Base-by-base conservation (phyloP, 1,140 invertebrate genomes). In the Drosophila truncata region DNA sequence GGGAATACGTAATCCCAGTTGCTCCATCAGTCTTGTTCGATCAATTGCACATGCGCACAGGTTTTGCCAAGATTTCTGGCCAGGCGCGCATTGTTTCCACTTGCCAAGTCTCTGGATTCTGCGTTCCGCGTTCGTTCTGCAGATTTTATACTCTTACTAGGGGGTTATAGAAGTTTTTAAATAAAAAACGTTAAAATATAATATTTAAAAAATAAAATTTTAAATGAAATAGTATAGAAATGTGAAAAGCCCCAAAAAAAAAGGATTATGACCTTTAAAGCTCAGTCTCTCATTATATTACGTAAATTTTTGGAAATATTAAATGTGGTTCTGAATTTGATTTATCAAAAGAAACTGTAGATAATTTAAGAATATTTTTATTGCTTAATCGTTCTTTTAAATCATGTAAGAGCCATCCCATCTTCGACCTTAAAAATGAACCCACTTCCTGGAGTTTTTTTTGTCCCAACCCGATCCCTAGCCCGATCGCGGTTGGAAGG, bases 1-100 rank as follows among this genome's bases (percentile, higher is more conserved):
- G 72, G 69, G 37, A 41, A 69, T 63, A 90, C 85, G 86, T 91
- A 91, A 83, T 91, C 88, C 88, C 88, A 90, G 85, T 90, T 90
- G 85, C 85, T 90, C 85, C 87, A 91, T 91, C 87, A 91, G 87
- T 91, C 88, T 91, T 91, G 88, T 91, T 91, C 88, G 88, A 91
- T 91, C 88, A 91, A 88, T 87, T 91, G 86, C 86, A 91, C 82
- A 90, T 85, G 79, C 82, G 86, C 82, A 86, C 86, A 90, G 86
- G 82, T 90, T 37, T 86, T 80, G 70, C 67, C 55, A 55, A 52
- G 62, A 61, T 64, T 70, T 74, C 58, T 72, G 42, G 58, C 50
- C 60, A 54, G 9, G 37, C 61, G 33, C 57, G 64, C 82, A 91
- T 91, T 91, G 86, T 85, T 79, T 72, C 58, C 78, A 60, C 60